Evolutionary conservation across 2,888 invertebrate species (phyloP).

Genomic region (Drosophila birchii): DNA sequence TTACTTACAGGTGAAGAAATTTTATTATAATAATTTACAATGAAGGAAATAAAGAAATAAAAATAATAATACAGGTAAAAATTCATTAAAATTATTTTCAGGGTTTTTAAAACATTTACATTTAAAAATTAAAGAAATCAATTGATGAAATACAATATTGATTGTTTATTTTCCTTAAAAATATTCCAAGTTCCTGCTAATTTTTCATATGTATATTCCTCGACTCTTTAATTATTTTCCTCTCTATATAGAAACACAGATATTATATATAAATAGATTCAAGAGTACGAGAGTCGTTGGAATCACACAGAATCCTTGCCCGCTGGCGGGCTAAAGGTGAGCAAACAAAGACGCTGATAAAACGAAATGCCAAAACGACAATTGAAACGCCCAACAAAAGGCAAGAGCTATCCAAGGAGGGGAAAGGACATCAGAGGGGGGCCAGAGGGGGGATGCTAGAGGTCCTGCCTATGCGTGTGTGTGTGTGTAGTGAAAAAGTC

Average conservation of each 20-base stretch:
- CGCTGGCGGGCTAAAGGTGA: constrained; percentile 62
- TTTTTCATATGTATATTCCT: not conserved
- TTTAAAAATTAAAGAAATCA: not conserved
- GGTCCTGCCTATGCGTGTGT: constrained; percentile 21
- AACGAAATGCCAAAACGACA: constrained; percentile 79
- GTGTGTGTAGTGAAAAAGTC: constrained; percentile 70
- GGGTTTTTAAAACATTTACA: too few relatives aligned
- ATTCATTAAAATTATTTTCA: too few relatives aligned
- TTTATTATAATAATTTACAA: not conserved
- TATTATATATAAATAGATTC: not conserved
- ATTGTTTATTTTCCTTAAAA: not conserved
- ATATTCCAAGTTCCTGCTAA: too few relatives aligned
- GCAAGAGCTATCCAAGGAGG: constrained; percentile 8
- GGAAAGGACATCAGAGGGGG: not conserved
- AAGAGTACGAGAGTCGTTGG: constrained; percentile 1
- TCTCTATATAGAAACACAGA: constrained; percentile 3
- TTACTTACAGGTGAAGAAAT: constrained; percentile 7
- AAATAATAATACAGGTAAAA: too few relatives aligned
- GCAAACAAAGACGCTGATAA: constrained; percentile 77
- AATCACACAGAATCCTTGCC: constrained; percentile 45
- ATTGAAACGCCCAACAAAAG: constrained; percentile 77
- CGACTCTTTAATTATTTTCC: constrained; percentile 3
- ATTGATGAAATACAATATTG: not conserved
- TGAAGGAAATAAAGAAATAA: not conserved
- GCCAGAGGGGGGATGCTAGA: not conserved